Base-by-base conservation (phyloP, 2,888 invertebrate species). In the Mamestra brassicae region DNA sequence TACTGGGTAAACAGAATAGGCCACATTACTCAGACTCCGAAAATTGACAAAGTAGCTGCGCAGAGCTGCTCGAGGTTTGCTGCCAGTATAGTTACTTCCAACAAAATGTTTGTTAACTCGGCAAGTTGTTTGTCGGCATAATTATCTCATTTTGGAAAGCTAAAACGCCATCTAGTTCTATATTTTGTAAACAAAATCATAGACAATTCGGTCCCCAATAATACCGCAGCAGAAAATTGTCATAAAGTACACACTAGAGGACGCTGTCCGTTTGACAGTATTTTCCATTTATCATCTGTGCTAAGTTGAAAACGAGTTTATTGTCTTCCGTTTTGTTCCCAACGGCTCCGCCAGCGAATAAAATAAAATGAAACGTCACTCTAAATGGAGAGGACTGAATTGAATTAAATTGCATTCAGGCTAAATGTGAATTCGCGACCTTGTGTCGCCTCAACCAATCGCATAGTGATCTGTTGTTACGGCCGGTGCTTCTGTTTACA, bases 401-500 rank as follows among this genome's bases (percentile, higher is more conserved):
- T 87, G 74, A 91, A 92, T 90, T 91, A 85, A 89, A 90, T 91
- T 89, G 90, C 82, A 89, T 88, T 91, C 86, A 89, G 83, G 82
- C 85, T 86, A 81, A 90, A 91, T 87, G 89, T 88, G 85, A 90
- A 91, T 89, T 87, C 74, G 87, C 90, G 92, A 91, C 93, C 93
- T 94, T 94, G 94, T 87, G 80, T 84, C 82, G 88, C 85, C 85
- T 85, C 84, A 89, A 81, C 86, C 89, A 88, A 89, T 92, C 83
- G 88, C 89, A 90, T 89, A 89, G 89, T 90, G 86, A 87, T 90
- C 87, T 90, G 85, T 93, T 91, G 90, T 93, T 91, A 92, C 91
- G 90, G 89, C 94, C 94, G 95, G 94, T 93, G 92, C 91, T 89
- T 94, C 88, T 94, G 94, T 95, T 95, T 95, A 95, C 95, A 93